A percentile compares a stretch with the other conserved stretches of the same genome.
These are phyloP conservation scores for Lottia scabra DNA, from an alignment of 2,888 invertebrate species.

Conservation along the genomic window DNA sequence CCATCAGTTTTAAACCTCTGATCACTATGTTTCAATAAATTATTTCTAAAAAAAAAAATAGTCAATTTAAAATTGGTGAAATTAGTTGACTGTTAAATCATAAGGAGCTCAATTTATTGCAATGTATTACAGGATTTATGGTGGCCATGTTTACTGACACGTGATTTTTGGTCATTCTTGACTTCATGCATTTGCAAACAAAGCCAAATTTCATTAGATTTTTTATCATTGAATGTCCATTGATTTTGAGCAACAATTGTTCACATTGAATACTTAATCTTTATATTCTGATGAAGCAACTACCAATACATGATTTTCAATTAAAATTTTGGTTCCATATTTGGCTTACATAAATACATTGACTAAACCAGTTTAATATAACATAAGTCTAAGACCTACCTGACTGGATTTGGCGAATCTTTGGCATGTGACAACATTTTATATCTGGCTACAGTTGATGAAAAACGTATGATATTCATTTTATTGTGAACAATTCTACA, in stretches of 20 bases:
- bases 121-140: too few relatives aligned
- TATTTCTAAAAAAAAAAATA: conserved; percentile 17
- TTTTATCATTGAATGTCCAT: too few relatives aligned
- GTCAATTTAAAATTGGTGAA: too few relatives aligned
- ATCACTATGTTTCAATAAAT: conserved; percentile 19
- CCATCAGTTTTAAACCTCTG: conserved; percentile 29
- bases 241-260: not conserved
- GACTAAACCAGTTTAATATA: not conserved
- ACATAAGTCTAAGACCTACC: not conserved
- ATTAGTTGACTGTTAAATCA: too few relatives aligned
- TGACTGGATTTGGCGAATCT: conserved; percentile 41
- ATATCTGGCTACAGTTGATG: conserved; percentile 43
- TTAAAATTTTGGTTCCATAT: too few relatives aligned
- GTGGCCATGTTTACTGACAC: too few relatives aligned
- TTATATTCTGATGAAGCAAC: too few relatives aligned
- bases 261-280: not conserved
- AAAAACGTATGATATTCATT: conserved; percentile 39
- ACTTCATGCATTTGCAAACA: too few relatives aligned
- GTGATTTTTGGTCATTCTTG: too few relatives aligned
- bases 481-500: conserved; percentile 31
- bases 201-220: too few relatives aligned
- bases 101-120: too few relatives aligned
- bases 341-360: too few relatives aligned
- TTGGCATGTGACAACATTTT: conserved; percentile 46
- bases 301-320: not conserved